phyloP scores from a whole-genome alignment of 2,888 invertebrate species.

The Amiota minor region DNA sequence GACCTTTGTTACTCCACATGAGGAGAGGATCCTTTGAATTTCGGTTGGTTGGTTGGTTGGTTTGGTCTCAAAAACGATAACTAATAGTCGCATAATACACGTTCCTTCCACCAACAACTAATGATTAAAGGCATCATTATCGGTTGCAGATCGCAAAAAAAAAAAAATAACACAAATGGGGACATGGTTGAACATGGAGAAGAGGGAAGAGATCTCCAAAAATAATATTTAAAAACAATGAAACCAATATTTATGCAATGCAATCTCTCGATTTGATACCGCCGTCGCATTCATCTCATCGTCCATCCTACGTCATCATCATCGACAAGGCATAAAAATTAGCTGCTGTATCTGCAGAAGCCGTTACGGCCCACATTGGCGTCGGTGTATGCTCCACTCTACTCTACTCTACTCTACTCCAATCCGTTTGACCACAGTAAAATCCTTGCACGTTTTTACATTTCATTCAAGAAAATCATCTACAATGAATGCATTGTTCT shows the following conservation, averaged over 20 bases:
- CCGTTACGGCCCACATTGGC: slow-evolving; percentile 55
- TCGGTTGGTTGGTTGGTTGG: slow-evolving; percentile 27
- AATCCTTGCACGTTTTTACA: slow-evolving; percentile 47
- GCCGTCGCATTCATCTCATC: no score
- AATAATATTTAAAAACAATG: background rate
- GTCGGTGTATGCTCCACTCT: slow-evolving; percentile 12
- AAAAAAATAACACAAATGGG: slow-evolving; percentile 16
- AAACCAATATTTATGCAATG: background rate
- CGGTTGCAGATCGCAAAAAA: slow-evolving; percentile 58
- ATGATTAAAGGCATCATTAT: slow-evolving; percentile 70
- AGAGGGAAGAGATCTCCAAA: background rate
- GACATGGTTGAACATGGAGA: background rate
- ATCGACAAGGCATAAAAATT: slow-evolving; percentile 52
- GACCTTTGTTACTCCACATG: background rate
- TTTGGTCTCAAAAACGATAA: slow-evolving; percentile 39
- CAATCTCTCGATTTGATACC: background rate
- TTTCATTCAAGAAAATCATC: slow-evolving; percentile 58
- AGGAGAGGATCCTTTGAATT: no score
- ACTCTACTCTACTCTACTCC: background rate
- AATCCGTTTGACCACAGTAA: background rate
- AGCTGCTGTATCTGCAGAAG: slow-evolving; percentile 72
- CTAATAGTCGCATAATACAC: slow-evolving; percentile 67
- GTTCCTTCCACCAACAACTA: slow-evolving; percentile 58
- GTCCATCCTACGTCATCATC: slow-evolving; percentile 25
- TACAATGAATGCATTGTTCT: slow-evolving; percentile 7